These are phyloP conservation scores for Parazoanthus darwini DNA, from an alignment of 92 coral and sea anemone genomes.

Conservation along the genomic window DNA sequence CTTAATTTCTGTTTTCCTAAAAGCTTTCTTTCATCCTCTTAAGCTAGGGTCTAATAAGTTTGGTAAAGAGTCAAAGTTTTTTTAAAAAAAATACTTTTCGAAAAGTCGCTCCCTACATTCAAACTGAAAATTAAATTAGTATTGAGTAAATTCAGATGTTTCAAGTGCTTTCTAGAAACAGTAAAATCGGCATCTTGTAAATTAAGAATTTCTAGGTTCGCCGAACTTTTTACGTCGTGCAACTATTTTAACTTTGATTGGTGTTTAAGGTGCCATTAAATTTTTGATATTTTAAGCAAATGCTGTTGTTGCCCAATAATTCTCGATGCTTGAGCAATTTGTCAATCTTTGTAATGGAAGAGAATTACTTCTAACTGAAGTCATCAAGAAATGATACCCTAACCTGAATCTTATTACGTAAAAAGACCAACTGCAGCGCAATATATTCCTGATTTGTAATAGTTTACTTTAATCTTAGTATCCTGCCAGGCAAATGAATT, in stretches of 20 bases:
- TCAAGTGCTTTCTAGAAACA: not conserved
- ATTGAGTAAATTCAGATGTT: not conserved
- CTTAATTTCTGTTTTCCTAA: slow-evolving; percentile 27
- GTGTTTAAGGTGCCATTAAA: slow-evolving; percentile 40
- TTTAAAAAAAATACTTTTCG: not conserved
- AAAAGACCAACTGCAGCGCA: slow-evolving; percentile 64
- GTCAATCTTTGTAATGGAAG: slow-evolving; percentile 41
- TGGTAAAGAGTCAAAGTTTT: not conserved
- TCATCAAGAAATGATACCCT: slow-evolving; percentile 38
- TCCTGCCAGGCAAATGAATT: slow-evolving; percentile 20
- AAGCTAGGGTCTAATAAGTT: not conserved
- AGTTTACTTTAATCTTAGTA: slow-evolving; percentile 7
- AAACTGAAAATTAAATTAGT: not conserved
- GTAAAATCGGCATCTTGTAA: not conserved
- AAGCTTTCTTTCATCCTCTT: not conserved
- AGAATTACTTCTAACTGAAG: slow-evolving; percentile 36
- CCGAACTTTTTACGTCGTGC: not conserved
- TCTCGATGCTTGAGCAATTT: slow-evolving; percentile 31
- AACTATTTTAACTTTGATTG: slow-evolving; percentile 31
- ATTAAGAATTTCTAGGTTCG: not conserved
- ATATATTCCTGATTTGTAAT: not conserved
- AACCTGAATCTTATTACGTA: slow-evolving; percentile 53
- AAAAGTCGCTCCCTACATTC: not conserved
- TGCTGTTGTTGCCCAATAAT: slow-evolving; percentile 21
- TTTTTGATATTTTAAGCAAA: slow-evolving; percentile 33